Percentiles rank a stretch among this genome's conserved stretches.
Evolutionary conservation across 2,888 invertebrate genomes (phyloP).

Genomic region (Pyrrhia umbra): DNA sequence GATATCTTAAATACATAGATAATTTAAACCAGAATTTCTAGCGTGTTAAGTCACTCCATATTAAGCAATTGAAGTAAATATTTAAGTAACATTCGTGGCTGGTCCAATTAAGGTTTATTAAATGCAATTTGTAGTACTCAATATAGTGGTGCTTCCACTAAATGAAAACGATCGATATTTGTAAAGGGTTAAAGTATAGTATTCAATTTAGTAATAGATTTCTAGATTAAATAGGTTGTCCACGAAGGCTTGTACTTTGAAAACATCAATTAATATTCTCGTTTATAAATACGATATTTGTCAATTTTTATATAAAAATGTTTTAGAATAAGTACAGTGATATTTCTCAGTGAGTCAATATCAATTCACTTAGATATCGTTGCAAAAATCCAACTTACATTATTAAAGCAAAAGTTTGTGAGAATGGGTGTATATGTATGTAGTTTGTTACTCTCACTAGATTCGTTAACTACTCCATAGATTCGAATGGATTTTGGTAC

Average conservation of each 20-base stretch:
- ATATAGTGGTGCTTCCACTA: not conserved
- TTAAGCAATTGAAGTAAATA: slow-evolving; percentile 39
- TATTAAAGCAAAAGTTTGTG: too few relatives aligned
- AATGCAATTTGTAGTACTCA: slow-evolving; percentile 18
- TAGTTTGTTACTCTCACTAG: too few relatives aligned
- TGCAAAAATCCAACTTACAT: too few relatives aligned
- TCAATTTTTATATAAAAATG: too few relatives aligned
- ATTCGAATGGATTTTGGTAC: too few relatives aligned
- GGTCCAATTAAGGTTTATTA: slow-evolving; percentile 31
- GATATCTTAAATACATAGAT: slow-evolving; percentile 19
- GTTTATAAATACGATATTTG: too few relatives aligned
- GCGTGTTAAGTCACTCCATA: slow-evolving; percentile 12
- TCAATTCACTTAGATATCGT: too few relatives aligned
- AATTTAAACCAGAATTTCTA: slow-evolving; percentile 14
- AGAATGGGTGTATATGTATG: too few relatives aligned
- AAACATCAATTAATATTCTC: not conserved
- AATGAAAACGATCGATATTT: slow-evolving; percentile 10
- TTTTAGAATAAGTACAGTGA: too few relatives aligned
- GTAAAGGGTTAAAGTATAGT: not conserved
- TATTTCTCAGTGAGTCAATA: too few relatives aligned
- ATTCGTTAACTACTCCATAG: too few relatives aligned
- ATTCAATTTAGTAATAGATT: not conserved
- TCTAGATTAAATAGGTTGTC: not conserved
- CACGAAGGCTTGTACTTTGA: not conserved
- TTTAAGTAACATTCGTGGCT: slow-evolving; percentile 17